Evolutionary conservation across 1,140 invertebrate species (phyloP), one percentile per base, ranked within the genome.

Genomic region (Colletes latitarsis): DNA sequence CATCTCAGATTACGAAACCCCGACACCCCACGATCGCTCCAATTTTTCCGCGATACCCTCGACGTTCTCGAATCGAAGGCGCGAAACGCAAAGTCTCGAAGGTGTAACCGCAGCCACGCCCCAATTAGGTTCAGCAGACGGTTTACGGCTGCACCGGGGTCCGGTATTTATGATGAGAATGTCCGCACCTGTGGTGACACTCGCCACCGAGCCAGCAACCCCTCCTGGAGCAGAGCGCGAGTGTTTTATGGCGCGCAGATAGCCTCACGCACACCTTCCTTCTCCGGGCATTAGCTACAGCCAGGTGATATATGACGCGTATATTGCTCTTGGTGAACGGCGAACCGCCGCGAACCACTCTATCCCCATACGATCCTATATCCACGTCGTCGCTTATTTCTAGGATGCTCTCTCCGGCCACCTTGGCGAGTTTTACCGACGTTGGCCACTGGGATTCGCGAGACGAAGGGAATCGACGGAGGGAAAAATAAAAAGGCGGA

Each of bases 101-200:
- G 91, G 90, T 92, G 89, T 91, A 88, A 86, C 89, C 86, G 46
- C 83, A 89, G 79, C 91, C 91, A 93, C 92, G 89, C 92, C 90
- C 91, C 91, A 93, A 93, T 92, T 93, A 93, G 89, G 89, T 88
- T 87, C 84, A 84, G 82, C 83, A 70, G 83, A 84, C 80, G 83
- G 82, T 90, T 90, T 84, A 85, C 64, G 83, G 84, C 80, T 80
- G 82, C 85, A 88, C 85, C 88, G 68, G 68, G 81, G 68, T 67
- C 76, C 70, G 76, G 73, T 92, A 92, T 93, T 93, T 93, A 93
- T 92, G 91, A 93, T 92, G 91, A 91, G 92, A 93, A 91, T 89
- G 89, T 91, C 84, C 89, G 88, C 92, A 93, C 92, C 92, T 93
- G 92, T 88, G 90, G 84, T 92, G 90, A 92, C 92, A 93, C 86